Evolutionary conservation across 2,113 vertebrate genomes (phyloP).

Genomic region (Callocephalon fimbriatum): DNA sequence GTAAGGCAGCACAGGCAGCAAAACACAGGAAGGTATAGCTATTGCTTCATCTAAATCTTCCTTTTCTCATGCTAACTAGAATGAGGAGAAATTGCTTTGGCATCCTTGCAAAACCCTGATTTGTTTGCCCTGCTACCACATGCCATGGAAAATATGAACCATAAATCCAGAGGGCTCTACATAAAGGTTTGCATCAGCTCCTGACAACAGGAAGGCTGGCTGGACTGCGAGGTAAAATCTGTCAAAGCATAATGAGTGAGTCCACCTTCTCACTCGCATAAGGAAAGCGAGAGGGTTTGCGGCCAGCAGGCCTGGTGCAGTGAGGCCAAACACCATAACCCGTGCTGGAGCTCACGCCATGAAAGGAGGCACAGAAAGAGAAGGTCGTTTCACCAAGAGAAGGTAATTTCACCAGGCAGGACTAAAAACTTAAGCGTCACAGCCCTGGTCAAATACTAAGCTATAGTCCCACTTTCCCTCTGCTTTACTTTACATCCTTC

Average conservation of each 20-base stretch:
- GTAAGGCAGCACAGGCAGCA: neutral
- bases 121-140: constrained; percentile 36
- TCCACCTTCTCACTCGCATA: neutral
- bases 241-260: accelerated
- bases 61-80: neutral
- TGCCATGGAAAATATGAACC: neutral
- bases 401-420: neutral
- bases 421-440: neutral
- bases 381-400: neutral
- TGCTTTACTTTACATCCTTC: neutral
- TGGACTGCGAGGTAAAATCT: neutral
- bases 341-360: accelerated
- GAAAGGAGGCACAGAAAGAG: neutral
- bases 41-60: neutral
- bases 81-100: constrained; percentile 36
- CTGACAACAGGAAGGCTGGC: neutral
- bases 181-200: neutral
- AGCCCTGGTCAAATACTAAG: neutral
- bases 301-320: neutral
- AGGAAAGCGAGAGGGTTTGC: accelerated
- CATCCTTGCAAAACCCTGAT: constrained; percentile 33
- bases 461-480: neutral
- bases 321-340: accelerated
- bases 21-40: neutral
- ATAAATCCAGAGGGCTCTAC: constrained; percentile 31